phyloP scores from a whole-genome alignment of 2,113 vertebrate species.

The Puffinus mauretanicus region DNA sequence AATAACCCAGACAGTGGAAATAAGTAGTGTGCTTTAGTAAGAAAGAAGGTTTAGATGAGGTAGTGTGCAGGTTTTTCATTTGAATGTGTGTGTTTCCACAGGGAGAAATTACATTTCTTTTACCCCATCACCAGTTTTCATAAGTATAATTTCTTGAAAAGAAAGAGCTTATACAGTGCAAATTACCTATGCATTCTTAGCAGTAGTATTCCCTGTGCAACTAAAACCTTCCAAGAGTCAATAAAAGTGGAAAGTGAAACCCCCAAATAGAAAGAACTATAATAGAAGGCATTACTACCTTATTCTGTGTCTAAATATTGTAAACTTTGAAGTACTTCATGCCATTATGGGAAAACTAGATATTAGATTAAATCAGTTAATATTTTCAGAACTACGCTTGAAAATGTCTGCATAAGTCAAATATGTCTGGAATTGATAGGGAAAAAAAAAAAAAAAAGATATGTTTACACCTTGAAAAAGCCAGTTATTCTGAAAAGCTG shows the following conservation, averaged over 20 bases:
- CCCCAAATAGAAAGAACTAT: neutral
- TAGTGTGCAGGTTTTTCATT: neutral
- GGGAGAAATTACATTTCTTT: neutral
- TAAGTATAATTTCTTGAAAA: neutral
- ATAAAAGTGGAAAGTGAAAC: neutral
- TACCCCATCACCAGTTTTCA: neutral
- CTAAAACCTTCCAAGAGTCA: neutral
- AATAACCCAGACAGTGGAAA: neutral
- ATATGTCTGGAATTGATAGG: neutral
- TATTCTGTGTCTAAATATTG: neutral
- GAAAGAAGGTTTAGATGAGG: neutral
- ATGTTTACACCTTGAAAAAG: neutral
- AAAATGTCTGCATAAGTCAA: neutral
- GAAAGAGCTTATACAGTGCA: neutral
- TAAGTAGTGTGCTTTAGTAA: neutral
- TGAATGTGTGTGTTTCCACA: neutral
- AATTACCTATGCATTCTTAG: neutral
- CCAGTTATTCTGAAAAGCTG: neutral
- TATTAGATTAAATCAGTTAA: neutral
- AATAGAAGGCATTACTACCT: neutral
- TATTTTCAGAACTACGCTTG: neutral
- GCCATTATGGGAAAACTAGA: neutral
- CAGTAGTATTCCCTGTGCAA: neutral
- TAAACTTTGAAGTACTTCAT: neutral
- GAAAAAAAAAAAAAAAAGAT: neutral